These are phyloP conservation scores for Dyspetes luteomarginatus DNA, from an alignment of 2,888 invertebrate species.

Conservation along the genomic window DNA sequence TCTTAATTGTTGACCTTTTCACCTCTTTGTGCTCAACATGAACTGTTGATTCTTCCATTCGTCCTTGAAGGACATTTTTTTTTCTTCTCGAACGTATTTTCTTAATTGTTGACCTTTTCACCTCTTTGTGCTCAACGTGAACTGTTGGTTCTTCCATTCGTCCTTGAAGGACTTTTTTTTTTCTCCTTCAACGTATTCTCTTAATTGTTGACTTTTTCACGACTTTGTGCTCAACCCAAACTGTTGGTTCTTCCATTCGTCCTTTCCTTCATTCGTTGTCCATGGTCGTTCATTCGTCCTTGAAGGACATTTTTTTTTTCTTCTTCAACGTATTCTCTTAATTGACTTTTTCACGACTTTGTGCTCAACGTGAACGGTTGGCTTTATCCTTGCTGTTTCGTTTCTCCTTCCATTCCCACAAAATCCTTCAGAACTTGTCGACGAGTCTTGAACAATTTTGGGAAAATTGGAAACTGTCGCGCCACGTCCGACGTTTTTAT, in stretches of 20 bases:
- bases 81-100: too few species aligned
- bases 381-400: constrained; percentile 69
- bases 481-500: constrained; percentile 28
- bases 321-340: constrained; percentile 47
- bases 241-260: background rate
- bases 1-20: too few species aligned
- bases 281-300: background rate
- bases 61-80: too few species aligned
- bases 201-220: constrained; percentile 63
- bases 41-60: too few species aligned
- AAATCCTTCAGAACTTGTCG: constrained; percentile 24
- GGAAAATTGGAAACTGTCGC: constrained; percentile 45
- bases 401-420: constrained; percentile 3
- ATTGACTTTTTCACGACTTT: constrained; percentile 66
- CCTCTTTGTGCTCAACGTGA: too few species aligned
- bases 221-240: too few species aligned
- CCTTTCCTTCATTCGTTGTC: background rate
- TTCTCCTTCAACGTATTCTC: constrained; percentile 42
- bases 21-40: too few species aligned
- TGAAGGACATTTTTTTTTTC: constrained; percentile 6
- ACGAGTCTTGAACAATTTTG: constrained; percentile 23
- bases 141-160: too few species aligned
- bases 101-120: too few species aligned
- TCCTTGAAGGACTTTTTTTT: background rate
- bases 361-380: constrained; percentile 74